phyloP scores from a whole-genome alignment of 2,888 invertebrate species.

The Perithous albicinctus region DNA sequence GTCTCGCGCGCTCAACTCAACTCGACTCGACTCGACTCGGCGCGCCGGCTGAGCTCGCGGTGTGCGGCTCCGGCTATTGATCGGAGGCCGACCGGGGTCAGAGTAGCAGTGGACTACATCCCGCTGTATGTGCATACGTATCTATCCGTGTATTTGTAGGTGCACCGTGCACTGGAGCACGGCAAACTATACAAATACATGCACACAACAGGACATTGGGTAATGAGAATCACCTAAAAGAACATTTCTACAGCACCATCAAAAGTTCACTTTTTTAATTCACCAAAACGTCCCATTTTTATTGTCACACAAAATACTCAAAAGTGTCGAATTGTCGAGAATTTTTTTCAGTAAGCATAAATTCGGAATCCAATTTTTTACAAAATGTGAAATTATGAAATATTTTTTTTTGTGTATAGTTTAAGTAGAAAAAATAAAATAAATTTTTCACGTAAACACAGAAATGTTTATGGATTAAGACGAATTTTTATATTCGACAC shows the following conservation, averaged over 20 bases:
- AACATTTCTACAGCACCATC: neutral
- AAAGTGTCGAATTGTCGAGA: neutral
- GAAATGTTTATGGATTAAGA: too few species aligned
- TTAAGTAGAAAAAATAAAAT: too few species aligned
- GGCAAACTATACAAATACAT: constrained; percentile 38
- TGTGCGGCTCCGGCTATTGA: constrained; percentile 82
- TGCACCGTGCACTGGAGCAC: constrained; percentile 47
- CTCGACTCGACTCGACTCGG: constrained; percentile 78
- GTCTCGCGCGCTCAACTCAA: constrained; percentile 64
- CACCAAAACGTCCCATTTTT: neutral
- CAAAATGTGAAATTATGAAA: too few species aligned
- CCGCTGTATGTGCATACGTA: constrained; percentile 42
- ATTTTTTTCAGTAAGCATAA: neutral
- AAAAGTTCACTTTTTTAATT: neutral
- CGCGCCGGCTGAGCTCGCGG: constrained; percentile 76
- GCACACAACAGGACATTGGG: constrained; percentile 11
- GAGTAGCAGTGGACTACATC: constrained; percentile 83
- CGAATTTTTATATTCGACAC: too few species aligned
- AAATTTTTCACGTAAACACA: too few species aligned
- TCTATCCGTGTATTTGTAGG: constrained; percentile 47
- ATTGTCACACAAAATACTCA: neutral
- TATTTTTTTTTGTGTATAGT: too few species aligned
- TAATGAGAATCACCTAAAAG: constrained; percentile 6
- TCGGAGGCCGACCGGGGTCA: constrained; percentile 84
- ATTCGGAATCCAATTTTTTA: too few species aligned